Base-by-base conservation (phyloP, 2,888 invertebrate genomes). In the Silvanus unidentatus region DNA sequence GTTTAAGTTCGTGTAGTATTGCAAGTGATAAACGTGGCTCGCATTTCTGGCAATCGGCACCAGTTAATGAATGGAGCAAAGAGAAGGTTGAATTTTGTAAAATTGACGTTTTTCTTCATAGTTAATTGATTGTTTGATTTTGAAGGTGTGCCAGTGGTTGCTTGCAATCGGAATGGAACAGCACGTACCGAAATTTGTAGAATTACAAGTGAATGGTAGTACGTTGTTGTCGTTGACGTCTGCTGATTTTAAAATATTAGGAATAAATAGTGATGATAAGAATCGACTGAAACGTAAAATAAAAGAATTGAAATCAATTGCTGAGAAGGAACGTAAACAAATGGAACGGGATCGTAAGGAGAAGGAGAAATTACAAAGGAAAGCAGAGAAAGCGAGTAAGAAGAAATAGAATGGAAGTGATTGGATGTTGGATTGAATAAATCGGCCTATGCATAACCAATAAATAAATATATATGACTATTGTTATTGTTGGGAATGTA, bases 71-170 rank as follows among this genome's bases (percentile, higher is more conserved):
- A 59, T 88, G 88, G 88, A 81, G 79, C 55, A 85, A 84, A 68
- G 84, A 84, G 62, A 86, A 86, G 75, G 86, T 86, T n/a, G n/a
- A n/a, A n/a, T n/a, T n/a, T n/a, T n/a, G n/a, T n/a, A n/a, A n/a
- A n/a, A n/a, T n/a, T n/a, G n/a, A n/a, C n/a, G n/a, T n/a, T n/a
- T n/a, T n/a, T n/a, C n/a, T n/a, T n/a, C n/a, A n/a, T n/a, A n/a
- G n/a, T n/a, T n/a, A n/a, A n/a, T n/a, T n/a, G n/a, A n/a, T n/a
- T n/a, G n/a, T n/a, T n/a, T n/a, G n/a, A n/a, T n/a, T n/a, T n/a
- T n/a, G n/a, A n/a, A 94, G 88, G 94, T 96, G 42, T 91, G 90
- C 72, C 91, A 94, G 70, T 96, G 95, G 95, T 76, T 96, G 52
- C 75, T 81, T 57, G 79, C 80, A 14, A 79, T 91, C 54, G 88